Evolutionary conservation across 2,113 vertebrate genomes (phyloP).

Genomic region (Alosa alosa): DNA sequence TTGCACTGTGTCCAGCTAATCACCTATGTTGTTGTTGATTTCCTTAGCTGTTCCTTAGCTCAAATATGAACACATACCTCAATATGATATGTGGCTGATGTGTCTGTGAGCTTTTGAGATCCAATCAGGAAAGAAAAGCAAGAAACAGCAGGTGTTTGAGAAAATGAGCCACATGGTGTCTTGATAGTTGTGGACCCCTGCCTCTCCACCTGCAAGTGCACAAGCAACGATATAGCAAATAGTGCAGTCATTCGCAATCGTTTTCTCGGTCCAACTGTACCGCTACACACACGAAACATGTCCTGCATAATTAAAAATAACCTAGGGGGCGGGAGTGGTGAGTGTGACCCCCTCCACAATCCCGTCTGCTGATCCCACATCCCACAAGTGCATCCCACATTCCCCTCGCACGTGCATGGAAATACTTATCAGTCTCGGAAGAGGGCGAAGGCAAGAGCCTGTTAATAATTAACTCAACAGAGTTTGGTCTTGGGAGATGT

Average conservation of each 20-base stretch:
- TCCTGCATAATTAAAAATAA: conserved; percentile 47
- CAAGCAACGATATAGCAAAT: not conserved
- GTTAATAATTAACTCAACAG: conserved; percentile 68
- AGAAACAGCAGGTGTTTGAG: not conserved
- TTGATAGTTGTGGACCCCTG: not conserved
- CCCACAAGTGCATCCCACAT: conserved; percentile 43
- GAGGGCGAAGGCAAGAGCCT: not conserved
- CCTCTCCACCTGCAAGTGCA: not conserved
- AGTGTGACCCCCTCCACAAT: not conserved
- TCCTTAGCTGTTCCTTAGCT: not conserved
- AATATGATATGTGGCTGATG: not conserved
- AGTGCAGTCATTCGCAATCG: conserved; percentile 22
- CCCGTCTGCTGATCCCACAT: conserved; percentile 25
- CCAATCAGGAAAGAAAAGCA: not conserved
- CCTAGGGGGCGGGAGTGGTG: conserved; percentile 28
- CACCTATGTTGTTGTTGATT: not conserved
- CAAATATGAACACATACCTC: not conserved
- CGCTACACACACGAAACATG: conserved; percentile 49
- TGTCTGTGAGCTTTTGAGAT: not conserved
- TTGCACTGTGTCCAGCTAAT: not conserved
- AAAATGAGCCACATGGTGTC: no score
- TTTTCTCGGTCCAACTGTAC: conserved; percentile 51
- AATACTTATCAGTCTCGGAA: conserved; percentile 21
- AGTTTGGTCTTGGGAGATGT: conserved; percentile 59
- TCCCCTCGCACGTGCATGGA: conserved; percentile 22